Conservation (phyloP, 2,888 invertebrate genomes). For the Zaprionus lineosus region DNA sequence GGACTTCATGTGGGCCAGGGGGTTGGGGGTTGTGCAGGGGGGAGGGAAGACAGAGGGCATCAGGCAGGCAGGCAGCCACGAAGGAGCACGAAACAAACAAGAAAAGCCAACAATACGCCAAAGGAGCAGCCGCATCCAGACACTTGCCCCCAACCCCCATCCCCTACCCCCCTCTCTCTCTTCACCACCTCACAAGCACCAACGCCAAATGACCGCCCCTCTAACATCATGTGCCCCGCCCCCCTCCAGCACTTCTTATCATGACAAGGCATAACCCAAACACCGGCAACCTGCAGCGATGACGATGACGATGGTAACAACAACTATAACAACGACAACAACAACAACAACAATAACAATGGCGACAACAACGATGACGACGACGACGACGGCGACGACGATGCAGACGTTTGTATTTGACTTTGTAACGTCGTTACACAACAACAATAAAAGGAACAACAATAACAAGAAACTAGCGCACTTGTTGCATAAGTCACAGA, state of each 20-base stretch:
- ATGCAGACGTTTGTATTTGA: conserved; percentile 71
- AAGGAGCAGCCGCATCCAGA: conserved; percentile 46
- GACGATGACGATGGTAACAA: too few species aligned
- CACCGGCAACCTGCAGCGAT: conserved; percentile 14
- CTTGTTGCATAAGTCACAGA: conserved; percentile 70
- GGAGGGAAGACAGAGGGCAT: conserved; percentile 17
- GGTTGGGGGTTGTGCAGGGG: too few species aligned
- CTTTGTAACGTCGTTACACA: conserved; percentile 72
- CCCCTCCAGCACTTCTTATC: background rate
- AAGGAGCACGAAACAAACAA: conserved; percentile 38
- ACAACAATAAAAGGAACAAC: conserved; percentile 42
- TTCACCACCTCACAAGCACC: too few species aligned
- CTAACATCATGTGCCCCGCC: too few species aligned
- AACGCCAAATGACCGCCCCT: too few species aligned
- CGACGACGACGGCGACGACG: conserved; percentile 53
- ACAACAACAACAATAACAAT: too few species aligned
- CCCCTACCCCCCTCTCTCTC: background rate
- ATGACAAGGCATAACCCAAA: too few species aligned
- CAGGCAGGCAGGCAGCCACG: background rate
- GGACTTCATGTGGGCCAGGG: too few species aligned
- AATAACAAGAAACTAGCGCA: conserved; percentile 55
- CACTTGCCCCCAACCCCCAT: conserved; percentile 9
- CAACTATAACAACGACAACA: too few species aligned
- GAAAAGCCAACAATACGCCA: conserved; percentile 60
- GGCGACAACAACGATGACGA: conserved; percentile 11